Evolutionary conservation across 2,888 invertebrate genomes (phyloP), one percentile per base, ranked within the genome.

Genomic region (Orthonychiurus folsomi): DNA sequence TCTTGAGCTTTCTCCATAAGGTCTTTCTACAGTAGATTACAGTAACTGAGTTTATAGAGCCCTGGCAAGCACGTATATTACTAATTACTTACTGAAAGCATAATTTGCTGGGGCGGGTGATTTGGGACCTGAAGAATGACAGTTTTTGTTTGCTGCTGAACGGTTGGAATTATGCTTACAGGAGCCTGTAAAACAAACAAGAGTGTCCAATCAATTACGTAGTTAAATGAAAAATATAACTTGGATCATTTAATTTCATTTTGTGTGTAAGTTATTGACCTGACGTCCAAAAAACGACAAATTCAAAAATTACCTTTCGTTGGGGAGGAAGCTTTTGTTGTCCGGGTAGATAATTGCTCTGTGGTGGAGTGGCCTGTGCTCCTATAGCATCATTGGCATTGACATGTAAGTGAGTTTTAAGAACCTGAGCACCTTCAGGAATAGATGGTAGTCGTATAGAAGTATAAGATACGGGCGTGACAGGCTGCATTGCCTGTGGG

Each of bases 1-100:
- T 96, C 94, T 77, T 95, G 94, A 1, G 95, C 96, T 77, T 94
- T 93, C 77, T 90, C 80, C 86, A 94, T 93, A 84, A 95, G 93
- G 78, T 95, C 94, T 76, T 89, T 86, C 93, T 94, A 80, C 23
- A 20, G 12, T 25, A 26, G 12, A 25, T 9, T 15, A 37, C 5
- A 37, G 37, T 9, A 37, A 9, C 37, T 37, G 5, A 37, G 37
- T 15, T 15, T 9, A 15, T 37, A 37, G 37, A 37, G 15, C 37
- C 9, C 37, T n/a, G n/a, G 37, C 37, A 9, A 37, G 9, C 15
- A 37, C 37, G 37, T 37, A 15, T 37, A 37, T 20, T 59, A 9
- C 18, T 12, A 27, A 47, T 2, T 24, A 59, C 66, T 62, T 66
- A 72, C 73, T 28, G 73, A 73, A 53, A 73, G 65, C n/a, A 70